A percentile compares a stretch with the other conserved stretches of the same genome.
Conservation (phyloP, 1,140 invertebrate genomes). For the Drosophila paulistorum region DNA sequence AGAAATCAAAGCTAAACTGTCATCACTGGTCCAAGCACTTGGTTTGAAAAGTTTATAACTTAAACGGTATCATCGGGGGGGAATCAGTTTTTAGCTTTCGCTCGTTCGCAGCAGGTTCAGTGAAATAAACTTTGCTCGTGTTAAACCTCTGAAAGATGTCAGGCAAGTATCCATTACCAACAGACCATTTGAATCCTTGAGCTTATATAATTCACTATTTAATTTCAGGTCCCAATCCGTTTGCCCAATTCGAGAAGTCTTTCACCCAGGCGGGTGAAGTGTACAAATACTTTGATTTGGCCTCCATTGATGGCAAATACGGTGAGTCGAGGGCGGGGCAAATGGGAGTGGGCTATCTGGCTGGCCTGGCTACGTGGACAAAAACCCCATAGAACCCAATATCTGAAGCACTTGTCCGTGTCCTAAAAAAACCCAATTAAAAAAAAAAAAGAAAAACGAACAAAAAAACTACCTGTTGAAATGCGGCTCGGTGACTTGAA, state of each 20-base stretch:
- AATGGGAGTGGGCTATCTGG: slow-evolving; percentile 22
- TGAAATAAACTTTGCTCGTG: slow-evolving; percentile 25
- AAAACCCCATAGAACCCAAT: neutral
- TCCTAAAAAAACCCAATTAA: neutral
- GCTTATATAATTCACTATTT: slow-evolving; percentile 42
- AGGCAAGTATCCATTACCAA: slow-evolving; percentile 39
- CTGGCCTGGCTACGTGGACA: slow-evolving; percentile 31
- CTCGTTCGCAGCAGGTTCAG: slow-evolving; percentile 56
- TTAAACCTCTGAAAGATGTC: slow-evolving; percentile 47
- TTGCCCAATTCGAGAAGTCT: slow-evolving; percentile 87
- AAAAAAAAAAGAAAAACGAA: neutral
- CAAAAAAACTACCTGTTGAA: slow-evolving; percentile 35
- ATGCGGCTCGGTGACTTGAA: slow-evolving; percentile 41
- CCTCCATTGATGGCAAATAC: slow-evolving; percentile 88
- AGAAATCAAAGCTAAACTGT: too few relatives aligned
- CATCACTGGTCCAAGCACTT: too few relatives aligned
- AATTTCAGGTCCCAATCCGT: slow-evolving; percentile 87
- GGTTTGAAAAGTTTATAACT: too few relatives aligned
- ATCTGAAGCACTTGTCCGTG: neutral
- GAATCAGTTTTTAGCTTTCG: slow-evolving; percentile 48
- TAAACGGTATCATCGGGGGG: neutral
- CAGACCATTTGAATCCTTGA: neutral
- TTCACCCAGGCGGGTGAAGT: slow-evolving; percentile 87
- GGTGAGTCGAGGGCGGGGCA: slow-evolving; percentile 85
- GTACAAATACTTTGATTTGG: slow-evolving; percentile 91